Base-by-base conservation (phyloP, 2,888 invertebrate genomes). In the Idaea biselata region DNA sequence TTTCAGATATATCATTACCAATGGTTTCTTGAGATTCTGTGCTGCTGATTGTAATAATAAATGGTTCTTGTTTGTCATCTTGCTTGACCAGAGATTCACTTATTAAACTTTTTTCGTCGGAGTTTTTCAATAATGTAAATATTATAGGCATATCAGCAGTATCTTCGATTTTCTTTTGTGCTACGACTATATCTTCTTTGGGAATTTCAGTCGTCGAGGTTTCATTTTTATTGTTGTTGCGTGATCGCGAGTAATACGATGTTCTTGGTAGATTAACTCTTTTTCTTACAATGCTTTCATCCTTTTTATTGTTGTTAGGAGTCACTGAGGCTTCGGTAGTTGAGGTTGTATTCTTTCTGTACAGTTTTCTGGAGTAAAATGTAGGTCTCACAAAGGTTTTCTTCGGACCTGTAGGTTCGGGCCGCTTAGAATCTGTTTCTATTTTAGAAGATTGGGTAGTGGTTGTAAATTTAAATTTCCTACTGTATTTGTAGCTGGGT, bases 11-110 rank as follows among this genome's bases (percentile, higher is more conserved):
- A 66, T 87, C 84, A 73, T 83, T 85, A 44, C 75, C 73, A 11
- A 78, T 76, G 56, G 76, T 86, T 73, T 90, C 89, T 58, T 74
- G 69, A 1, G 88, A 88, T 72, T 90, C 91, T 68, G 84, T 91
- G 66, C 86, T 89, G 16, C 79, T 86, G 1, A 90, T 82, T 31
- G 84, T 75, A 64, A 89, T 84, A 25, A 89, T 71, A 72, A 89
- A 88, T 70, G 82, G 77, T 62, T 82, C 74, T 31, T 78, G 81
- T 58, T 73, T 74, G 55, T 78, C 79, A 53, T 56, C 64, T 31
- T 67, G 75, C 67, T 60, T 63, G 1, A 68, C 53, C 11, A 67
- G 61, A 31, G 72, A 70, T 55, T 72, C 72, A 60, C 70, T 72
- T 0, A 67, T 31, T 14, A 72, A 67, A 61, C 60, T 63, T 44